phyloP scores from a whole-genome alignment of 2,113 vertebrate species.

The Raphicerus campestris region DNA sequence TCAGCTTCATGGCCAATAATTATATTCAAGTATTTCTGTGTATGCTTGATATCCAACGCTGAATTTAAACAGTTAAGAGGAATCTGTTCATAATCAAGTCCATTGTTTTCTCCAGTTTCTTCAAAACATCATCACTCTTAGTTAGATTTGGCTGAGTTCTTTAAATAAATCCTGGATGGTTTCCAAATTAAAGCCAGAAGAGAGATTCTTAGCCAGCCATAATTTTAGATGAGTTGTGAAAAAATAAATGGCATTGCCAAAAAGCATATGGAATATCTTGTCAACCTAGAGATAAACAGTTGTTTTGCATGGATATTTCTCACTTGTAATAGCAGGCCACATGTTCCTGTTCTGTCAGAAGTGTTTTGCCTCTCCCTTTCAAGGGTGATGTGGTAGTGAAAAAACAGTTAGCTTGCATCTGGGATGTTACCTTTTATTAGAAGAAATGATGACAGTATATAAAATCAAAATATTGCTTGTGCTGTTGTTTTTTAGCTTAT shows the following conservation, averaged over 20 bases:
- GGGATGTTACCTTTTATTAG: slow-evolving; percentile 37
- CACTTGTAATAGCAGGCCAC: background rate
- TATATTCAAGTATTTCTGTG: background rate
- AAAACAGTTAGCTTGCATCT: background rate
- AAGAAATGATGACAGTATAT: slow-evolving; percentile 34
- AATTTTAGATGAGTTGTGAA: slow-evolving; percentile 51
- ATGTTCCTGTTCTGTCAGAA: slow-evolving; percentile 25
- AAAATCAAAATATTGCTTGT: slow-evolving; percentile 59
- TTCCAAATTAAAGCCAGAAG: slow-evolving; percentile 55
- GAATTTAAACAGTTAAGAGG: background rate
- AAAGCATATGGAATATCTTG: slow-evolving; percentile 46
- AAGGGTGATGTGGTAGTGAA: slow-evolving; percentile 2
- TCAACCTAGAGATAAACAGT: slow-evolving; percentile 37
- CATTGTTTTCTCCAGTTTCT: background rate
- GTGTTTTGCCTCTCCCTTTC: background rate
- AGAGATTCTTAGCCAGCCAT: slow-evolving; percentile 18
- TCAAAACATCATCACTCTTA: slow-evolving; percentile 12
- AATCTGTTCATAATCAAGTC: background rate
- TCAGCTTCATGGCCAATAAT: background rate
- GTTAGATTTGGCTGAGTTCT: slow-evolving; percentile 6
- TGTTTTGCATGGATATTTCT: slow-evolving; percentile 34
- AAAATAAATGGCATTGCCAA: slow-evolving; percentile 42
- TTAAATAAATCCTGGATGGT: slow-evolving; percentile 34
- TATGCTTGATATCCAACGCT: background rate
- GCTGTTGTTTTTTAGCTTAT: background rate